phyloP scores from a whole-genome alignment of 2,888 invertebrate genomes.

The Eilema sororculum region DNA sequence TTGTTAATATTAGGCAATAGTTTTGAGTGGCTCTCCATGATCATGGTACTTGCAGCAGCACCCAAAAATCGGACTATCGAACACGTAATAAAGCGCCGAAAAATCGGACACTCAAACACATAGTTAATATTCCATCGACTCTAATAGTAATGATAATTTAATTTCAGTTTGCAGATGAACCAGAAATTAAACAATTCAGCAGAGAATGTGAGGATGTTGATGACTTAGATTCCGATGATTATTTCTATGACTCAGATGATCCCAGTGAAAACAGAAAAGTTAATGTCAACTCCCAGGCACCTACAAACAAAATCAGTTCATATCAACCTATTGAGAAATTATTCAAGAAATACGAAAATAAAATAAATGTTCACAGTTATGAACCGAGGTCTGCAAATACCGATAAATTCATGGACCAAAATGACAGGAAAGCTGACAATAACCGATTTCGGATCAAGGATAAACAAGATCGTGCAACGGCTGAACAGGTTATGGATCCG shows the following conservation, averaged over 20 bases:
- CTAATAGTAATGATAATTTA: not conserved
- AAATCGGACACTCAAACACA: not conserved
- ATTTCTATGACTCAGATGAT: conserved; percentile 78
- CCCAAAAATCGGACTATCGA: too few relatives aligned
- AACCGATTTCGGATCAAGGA: conserved; percentile 93
- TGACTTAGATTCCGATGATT: conserved; percentile 77
- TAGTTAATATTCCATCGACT: not conserved
- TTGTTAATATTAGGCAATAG: too few relatives aligned
- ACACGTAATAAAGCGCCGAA: not conserved
- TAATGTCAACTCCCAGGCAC: conserved; percentile 83
- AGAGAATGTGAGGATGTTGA: conserved; percentile 68
- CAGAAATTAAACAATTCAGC: conserved; percentile 63
- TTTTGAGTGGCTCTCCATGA: too few relatives aligned
- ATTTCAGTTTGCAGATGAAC: conserved; percentile 74
- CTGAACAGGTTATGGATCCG: conserved; percentile 99
- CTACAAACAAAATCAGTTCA: conserved; percentile 87
- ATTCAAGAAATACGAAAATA: conserved; percentile 92
- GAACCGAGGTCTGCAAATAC: conserved; percentile 90
- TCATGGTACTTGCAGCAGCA: not conserved
- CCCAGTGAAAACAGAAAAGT: conserved; percentile 58
- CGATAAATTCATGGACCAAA: conserved; percentile 90
- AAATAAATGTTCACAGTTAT: conserved; percentile 94
- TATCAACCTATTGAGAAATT: conserved; percentile 94
- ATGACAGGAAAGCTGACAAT: conserved; percentile 89
- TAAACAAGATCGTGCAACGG: conserved; percentile 97